Evolutionary conservation across 2,113 vertebrate species (phyloP), one percentile per base, ranked within the genome.

Genomic region (Bubalus kerabau): DNA sequence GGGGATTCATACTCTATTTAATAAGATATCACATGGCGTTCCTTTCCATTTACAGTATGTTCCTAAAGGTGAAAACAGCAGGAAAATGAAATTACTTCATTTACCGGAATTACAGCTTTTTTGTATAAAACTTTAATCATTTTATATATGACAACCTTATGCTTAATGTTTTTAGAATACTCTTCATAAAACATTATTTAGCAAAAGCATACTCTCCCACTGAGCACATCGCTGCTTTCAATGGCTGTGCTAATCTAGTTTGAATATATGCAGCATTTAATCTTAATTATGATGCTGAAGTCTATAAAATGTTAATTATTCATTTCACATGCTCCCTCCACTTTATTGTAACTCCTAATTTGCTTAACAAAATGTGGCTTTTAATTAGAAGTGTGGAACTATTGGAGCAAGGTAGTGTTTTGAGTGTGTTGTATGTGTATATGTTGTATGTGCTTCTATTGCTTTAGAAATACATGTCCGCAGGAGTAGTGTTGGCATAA

Each of bases 291-390:
- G 98, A 99, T 98, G 97, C 98, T 93, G 97, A 98, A 99, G 98
- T 98, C 98, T 99, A 99, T 98, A 99, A 98, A 98, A 98, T 80
- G 98, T 99, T 99, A 99, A 99, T 99, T 99, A 99, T 99, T 99
- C 98, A 99, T 99, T 99, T 99, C 97, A 97, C 98, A 98, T 98
- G 98, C 98, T 99, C 98, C 95, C 97, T 98, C 98, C 95, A 99
- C 98, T 98, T 99, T 98, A 98, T 98, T 98, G 98, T 98, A 98
- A 98, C 98, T 99, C 98, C 97, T 99, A 99, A 99, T 99, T 99
- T 99, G 98, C 98, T 98, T 99, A 99, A 99, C 98, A 98, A 99
- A 99, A 98, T 97, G 98, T 98, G 98, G 98, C 97, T 98, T 99
- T 99, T 99, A 99, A 99, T 99, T 99, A 99, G 97, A 98, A 98